Percentiles rank a stretch among this genome's conserved stretches.
Conservation (phyloP, 2,113 vertebrate species). For the Cacatua alba region DNA sequence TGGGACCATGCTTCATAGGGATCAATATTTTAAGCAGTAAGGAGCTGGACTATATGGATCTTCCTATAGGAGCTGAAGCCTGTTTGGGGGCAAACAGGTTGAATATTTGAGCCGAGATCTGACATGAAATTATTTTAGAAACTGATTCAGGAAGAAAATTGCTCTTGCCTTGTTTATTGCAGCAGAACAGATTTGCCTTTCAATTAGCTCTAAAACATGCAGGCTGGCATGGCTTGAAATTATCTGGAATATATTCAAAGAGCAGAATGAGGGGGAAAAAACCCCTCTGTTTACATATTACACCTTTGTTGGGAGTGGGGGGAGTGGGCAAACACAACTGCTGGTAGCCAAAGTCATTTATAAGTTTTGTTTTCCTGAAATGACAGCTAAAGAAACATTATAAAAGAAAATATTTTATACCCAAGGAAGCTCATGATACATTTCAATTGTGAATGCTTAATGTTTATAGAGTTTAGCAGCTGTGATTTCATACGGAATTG, state of each 20-base stretch:
- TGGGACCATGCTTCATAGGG: neutral
- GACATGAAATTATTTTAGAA: neutral
- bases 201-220: neutral
- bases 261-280: neutral
- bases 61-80: neutral
- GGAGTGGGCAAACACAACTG: neutral
- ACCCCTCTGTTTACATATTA: neutral
- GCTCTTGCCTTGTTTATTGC: neutral
- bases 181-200: slow-evolving; percentile 34
- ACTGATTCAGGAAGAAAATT: neutral
- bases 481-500: slow-evolving; percentile 6
- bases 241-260: neutral
- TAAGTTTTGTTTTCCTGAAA: neutral
- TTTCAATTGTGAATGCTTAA: neutral
- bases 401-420: neutral
- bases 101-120: neutral
- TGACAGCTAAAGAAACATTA: neutral
- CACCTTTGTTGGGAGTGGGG: neutral
- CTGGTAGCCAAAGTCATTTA: neutral
- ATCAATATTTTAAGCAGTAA: neutral
- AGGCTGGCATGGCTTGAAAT: slow-evolving; percentile 12
- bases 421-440: neutral
- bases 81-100: neutral
- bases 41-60: neutral
- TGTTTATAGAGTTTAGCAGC: slow-evolving; percentile 17